Base-by-base conservation (phyloP, 2,113 vertebrate genomes). In the Dicerorhinus sumatrensis region DNA sequence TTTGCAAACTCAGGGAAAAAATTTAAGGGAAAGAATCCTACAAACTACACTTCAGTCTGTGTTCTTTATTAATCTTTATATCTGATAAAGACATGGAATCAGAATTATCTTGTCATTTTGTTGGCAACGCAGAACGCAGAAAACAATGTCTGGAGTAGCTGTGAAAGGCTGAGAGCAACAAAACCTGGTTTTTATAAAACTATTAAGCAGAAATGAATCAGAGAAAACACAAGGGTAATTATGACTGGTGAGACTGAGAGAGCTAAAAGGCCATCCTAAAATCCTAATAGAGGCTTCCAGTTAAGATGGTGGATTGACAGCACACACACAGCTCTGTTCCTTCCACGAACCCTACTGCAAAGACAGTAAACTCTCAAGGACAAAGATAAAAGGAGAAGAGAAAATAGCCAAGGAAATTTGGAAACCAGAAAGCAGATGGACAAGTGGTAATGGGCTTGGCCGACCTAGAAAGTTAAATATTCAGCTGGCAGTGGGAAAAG, bases 21-120 rank as follows among this genome's bases (percentile, higher is more conserved):
- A 58, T 25, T 60, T 58, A 46, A 73, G 39, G 39, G 60, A 87
- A 92, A 80, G 39, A 73, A 87, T 42, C 29, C 29, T 33, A 77
- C 9, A 27, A 39, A 60, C 79, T 70, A 11, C n/a, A 73, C 21
- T 97, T 95, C 70, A 75, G 29, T 88, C 95, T 3, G 7, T 69
- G 65, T 82, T 97, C 29, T 69, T 95, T 97, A 95, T 29, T 94
- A 93, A 94, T 72, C 56, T 92, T 65, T 67, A 62, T 33, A 67
- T 75, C 18, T 36, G 79, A 96, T 77, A 95, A 97, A 97, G 97
- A 87, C 12, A n/a, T 42, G 29, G 93, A 89, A 70, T 54, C 58
- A 62, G 86, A 95, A 97, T 97, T 84, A 89, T 65, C 93, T 88
- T 96, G 90, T 77, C 80, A 93, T 97, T 98, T 31, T 97, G 85